Conservation (phyloP, 2,888 invertebrate genomes). For the Xanthia togata region DNA sequence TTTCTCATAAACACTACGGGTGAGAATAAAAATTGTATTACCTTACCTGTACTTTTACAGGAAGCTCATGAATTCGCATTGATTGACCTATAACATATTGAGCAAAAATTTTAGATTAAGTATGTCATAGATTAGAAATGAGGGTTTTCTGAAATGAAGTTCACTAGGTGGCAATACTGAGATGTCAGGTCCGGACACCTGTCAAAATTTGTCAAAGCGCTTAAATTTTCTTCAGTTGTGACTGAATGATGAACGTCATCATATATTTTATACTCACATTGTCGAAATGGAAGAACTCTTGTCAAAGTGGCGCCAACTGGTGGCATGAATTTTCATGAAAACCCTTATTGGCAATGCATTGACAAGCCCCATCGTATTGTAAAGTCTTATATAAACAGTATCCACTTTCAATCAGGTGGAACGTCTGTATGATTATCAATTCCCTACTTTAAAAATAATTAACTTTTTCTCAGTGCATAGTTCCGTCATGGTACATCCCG, state of each 20-base stretch:
- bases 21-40: not conserved
- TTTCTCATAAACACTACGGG: not conserved
- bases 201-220: too few species aligned
- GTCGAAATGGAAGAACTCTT: too few species aligned
- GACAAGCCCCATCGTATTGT: not conserved
- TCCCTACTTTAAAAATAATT: not conserved
- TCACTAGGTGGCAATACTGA: too few species aligned
- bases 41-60: not conserved
- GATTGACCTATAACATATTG: not conserved
- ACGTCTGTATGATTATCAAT: not conserved
- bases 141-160: too few species aligned
- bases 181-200: too few species aligned
- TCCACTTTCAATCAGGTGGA: not conserved
- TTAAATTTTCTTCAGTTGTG: too few species aligned
- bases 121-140: not conserved
- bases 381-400: not conserved
- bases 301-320: too few species aligned
- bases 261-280: too few species aligned
- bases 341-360: not conserved
- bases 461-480: slow-evolving; percentile 90
- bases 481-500: slow-evolving; percentile 93
- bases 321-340: too few species aligned
- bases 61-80: not conserved
- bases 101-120: not conserved
- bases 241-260: too few species aligned